Conservation (phyloP, 1,140 invertebrate species). For the Platyscapa corneri region DNA sequence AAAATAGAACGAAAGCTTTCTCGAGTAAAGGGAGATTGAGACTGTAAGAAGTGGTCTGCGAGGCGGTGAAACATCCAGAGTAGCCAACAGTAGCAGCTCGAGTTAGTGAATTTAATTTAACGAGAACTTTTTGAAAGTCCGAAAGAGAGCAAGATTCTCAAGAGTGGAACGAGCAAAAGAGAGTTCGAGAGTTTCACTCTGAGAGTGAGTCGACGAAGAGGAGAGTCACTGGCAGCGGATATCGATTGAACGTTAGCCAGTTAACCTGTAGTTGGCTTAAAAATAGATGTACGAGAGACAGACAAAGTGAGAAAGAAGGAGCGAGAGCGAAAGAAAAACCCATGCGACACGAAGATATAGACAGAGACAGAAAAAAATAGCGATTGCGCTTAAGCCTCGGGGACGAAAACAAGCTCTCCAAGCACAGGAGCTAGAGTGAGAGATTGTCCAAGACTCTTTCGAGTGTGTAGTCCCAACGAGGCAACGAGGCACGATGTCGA, state of each 20-base stretch:
- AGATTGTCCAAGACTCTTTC: not conserved
- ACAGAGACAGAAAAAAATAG: not conserved
- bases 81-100: slow-evolving; percentile 5
- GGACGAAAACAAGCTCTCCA: not conserved
- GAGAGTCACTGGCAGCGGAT: slow-evolving; percentile 50
- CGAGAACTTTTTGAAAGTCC: slow-evolving; percentile 48
- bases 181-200: slow-evolving; percentile 45
- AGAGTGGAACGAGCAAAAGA: slow-evolving; percentile 14
- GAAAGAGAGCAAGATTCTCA: not conserved
- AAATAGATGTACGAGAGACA: slow-evolving; percentile 59
- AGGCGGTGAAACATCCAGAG: slow-evolving; percentile 24
- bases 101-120: slow-evolving; percentile 49
- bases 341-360: not conserved
- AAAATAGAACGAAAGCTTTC: slow-evolving; percentile 8
- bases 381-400: not conserved
- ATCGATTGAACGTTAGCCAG: slow-evolving; percentile 64
- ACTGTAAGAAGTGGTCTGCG: slow-evolving; percentile 40
- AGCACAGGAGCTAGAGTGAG: not conserved
- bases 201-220: not conserved
- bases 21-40: slow-evolving; percentile 27
- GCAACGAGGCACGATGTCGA: not conserved
- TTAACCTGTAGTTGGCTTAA: slow-evolving; percentile 63
- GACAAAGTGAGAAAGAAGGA: slow-evolving; percentile 24
- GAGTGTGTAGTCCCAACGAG: not conserved
- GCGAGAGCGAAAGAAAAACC: not conserved